Conservation (phyloP, 2,113 vertebrate genomes). For the Pholis gunnellus region DNA sequence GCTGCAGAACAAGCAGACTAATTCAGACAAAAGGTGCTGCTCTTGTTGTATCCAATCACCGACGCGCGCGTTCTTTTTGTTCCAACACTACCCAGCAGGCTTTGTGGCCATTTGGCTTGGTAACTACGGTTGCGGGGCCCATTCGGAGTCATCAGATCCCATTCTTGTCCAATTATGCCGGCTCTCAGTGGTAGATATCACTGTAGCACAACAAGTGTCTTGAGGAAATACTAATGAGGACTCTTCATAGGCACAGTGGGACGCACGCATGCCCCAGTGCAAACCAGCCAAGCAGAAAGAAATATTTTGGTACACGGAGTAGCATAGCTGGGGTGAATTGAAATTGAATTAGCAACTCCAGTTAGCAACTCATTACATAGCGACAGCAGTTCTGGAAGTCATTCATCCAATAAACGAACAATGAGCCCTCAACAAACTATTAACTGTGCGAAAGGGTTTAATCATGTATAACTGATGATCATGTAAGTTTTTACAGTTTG, state of each 20-base stretch:
- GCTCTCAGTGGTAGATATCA: slow-evolving; percentile 52
- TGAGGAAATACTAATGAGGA: slow-evolving; percentile 63
- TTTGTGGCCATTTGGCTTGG: slow-evolving; percentile 53
- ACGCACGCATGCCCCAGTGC: slow-evolving; percentile 18
- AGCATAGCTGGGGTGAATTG: slow-evolving; percentile 38
- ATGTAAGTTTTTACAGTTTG: slow-evolving; percentile 22
- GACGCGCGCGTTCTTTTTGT: slow-evolving; percentile 33
- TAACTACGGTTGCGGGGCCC: slow-evolving; percentile 46
- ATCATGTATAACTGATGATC: slow-evolving; percentile 31
- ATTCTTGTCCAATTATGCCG: slow-evolving; percentile 56
- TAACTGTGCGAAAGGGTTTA: slow-evolving; percentile 43
- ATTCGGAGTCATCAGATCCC: slow-evolving; percentile 66
- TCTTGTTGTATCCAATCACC: slow-evolving; percentile 33
- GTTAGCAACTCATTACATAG: slow-evolving; percentile 62
- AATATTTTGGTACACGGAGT: slow-evolving; percentile 25
- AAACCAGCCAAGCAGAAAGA: slow-evolving; percentile 31
- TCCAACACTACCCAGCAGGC: slow-evolving; percentile 51
- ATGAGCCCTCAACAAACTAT: slow-evolving; percentile 38
- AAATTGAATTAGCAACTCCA: slow-evolving; percentile 57
- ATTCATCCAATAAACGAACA: slow-evolving; percentile 58
- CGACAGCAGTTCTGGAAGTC: slow-evolving; percentile 37
- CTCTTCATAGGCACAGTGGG: slow-evolving; percentile 49
- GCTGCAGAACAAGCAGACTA: slow-evolving; percentile 37
- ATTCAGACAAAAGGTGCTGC: slow-evolving; percentile 41
- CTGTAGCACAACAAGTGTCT: slow-evolving; percentile 63